phyloP scores from a whole-genome alignment of 2,888 invertebrate species.

The Luperina nickerlii region DNA sequence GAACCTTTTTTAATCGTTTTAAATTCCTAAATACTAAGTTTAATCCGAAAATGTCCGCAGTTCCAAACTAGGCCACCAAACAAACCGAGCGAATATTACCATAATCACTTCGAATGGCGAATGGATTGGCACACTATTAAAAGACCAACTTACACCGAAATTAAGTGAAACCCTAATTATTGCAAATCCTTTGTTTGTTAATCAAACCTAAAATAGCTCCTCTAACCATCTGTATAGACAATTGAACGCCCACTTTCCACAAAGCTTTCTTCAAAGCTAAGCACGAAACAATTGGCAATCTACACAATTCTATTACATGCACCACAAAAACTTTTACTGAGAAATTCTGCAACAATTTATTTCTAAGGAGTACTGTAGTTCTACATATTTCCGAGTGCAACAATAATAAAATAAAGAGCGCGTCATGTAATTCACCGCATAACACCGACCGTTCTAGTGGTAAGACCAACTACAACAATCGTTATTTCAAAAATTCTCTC shows the following conservation, averaged over 20 bases:
- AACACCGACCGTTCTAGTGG: slow-evolving; percentile 31
- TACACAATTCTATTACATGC: slow-evolving; percentile 33
- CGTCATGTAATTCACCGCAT: slow-evolving; percentile 51
- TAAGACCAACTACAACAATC: slow-evolving; percentile 36
- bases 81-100: background rate
- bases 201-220: background rate
- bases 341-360: slow-evolving; percentile 52
- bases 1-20: background rate
- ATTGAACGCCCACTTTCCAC: background rate
- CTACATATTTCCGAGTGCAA: slow-evolving; percentile 58
- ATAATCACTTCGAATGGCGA: slow-evolving; percentile 7
- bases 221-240: background rate
- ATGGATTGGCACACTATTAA: slow-evolving; percentile 6
- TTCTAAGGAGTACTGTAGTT: slow-evolving; percentile 41
- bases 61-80: background rate
- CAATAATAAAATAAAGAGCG: slow-evolving; percentile 64
- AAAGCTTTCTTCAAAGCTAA: slow-evolving; percentile 1
- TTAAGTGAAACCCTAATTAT: slow-evolving; percentile 12
- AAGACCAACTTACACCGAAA: background rate
- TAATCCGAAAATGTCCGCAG: background rate
- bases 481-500: slow-evolving; percentile 57
- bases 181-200: background rate
- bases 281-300: slow-evolving; percentile 33
- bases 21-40: too few species aligned
- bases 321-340: slow-evolving; percentile 31